phyloP scores from a whole-genome alignment of 2,113 vertebrate genomes.

The Sylvicapra grimmia region DNA sequence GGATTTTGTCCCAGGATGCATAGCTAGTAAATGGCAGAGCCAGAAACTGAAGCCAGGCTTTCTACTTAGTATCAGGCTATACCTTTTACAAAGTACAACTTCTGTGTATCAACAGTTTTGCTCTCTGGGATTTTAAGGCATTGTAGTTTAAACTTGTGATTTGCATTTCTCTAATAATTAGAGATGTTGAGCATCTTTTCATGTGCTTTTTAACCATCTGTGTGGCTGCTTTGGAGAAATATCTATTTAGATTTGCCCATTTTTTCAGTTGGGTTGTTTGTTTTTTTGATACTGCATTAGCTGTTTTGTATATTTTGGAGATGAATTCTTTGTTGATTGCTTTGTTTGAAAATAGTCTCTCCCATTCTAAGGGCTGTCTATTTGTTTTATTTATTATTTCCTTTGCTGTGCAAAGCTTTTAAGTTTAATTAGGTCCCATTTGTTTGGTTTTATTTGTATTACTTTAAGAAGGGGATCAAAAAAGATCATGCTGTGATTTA shows the following conservation, averaged over 20 bases:
- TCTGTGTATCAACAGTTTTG: neutral
- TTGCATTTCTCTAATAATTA: neutral
- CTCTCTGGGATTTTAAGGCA: neutral
- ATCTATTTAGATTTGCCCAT: neutral
- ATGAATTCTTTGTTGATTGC: neutral
- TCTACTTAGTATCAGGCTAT: neutral
- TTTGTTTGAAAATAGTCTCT: neutral
- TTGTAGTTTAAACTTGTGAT: neutral
- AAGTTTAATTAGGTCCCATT: neutral
- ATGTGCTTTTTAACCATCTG: neutral
- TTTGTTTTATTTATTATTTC: neutral
- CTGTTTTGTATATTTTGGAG: neutral
- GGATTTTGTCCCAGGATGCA: neutral
- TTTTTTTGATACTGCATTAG: neutral
- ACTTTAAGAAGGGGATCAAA: neutral
- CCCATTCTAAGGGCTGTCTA: neutral
- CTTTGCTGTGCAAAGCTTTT: neutral
- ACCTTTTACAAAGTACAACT: neutral
- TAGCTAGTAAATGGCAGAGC: neutral
- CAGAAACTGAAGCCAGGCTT: neutral
- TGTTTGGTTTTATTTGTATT: neutral
- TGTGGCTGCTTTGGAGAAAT: neutral
- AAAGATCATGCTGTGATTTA: neutral
- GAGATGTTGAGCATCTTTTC: neutral
- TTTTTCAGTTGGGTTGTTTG: neutral